Evolutionary conservation across 2,888 invertebrate species (phyloP).

Genomic region (Callyntrura sp.): DNA sequence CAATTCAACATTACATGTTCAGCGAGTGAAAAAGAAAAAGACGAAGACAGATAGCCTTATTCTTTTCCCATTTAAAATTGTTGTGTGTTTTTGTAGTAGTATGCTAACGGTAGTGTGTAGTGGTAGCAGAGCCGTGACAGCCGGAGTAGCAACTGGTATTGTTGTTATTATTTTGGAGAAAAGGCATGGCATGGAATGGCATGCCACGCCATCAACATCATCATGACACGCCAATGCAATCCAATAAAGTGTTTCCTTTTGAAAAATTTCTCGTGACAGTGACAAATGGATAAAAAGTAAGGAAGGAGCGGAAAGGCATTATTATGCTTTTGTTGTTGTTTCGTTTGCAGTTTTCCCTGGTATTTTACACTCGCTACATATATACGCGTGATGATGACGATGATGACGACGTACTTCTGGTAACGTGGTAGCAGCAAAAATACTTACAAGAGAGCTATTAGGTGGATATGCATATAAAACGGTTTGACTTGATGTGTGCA

Average conservation of each 20-base stretch:
- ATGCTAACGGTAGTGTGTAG: background rate
- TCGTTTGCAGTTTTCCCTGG: constrained; percentile 36
- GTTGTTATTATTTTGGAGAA: constrained; percentile 48
- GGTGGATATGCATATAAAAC: too few relatives aligned
- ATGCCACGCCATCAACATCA: constrained; percentile 47
- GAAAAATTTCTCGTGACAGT: constrained; percentile 67
- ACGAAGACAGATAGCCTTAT: constrained; percentile 71
- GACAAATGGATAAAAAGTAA: constrained; percentile 69
- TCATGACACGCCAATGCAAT: constrained; percentile 69
- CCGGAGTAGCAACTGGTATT: constrained; percentile 74
- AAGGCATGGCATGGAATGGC: constrained; percentile 21
- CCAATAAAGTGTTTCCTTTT: constrained; percentile 67
- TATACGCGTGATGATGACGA: background rate
- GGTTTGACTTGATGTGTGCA: constrained; percentile 10
- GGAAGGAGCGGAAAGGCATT: constrained; percentile 68
- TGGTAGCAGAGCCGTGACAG: constrained; percentile 46
- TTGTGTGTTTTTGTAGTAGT: background rate
- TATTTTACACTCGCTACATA: constrained; percentile 26
- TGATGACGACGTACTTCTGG: background rate
- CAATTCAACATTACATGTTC: constrained; percentile 53
- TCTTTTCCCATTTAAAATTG: constrained; percentile 52
- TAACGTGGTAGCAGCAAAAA: background rate
- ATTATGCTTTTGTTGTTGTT: constrained; percentile 43
- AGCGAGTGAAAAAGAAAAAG: constrained; percentile 52
- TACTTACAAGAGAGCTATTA: constrained; percentile 11